Evolutionary conservation across 2,888 invertebrate genomes (phyloP).

Genomic region (Spisula subtruncata): DNA sequence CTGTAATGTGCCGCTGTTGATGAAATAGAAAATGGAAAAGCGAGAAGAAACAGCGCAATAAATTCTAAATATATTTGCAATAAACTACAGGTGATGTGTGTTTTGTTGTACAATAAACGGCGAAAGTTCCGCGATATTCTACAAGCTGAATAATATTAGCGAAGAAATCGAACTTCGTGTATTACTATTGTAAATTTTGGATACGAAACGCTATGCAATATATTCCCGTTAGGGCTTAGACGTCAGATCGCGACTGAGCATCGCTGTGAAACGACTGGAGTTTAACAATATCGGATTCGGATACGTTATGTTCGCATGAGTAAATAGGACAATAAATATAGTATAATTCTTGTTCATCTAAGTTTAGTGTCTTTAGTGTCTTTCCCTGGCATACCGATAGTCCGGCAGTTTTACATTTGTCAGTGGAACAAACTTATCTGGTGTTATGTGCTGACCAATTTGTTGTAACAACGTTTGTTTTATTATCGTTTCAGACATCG

Average conservation of each 20-base stretch:
- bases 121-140: background rate
- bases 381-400: background rate
- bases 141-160: background rate
- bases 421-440: background rate
- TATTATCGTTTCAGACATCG: background rate
- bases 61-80: background rate
- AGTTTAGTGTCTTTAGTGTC: background rate
- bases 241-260: background rate
- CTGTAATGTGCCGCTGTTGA: background rate
- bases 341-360: background rate
- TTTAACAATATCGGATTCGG: conserved; percentile 21
- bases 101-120: conserved; percentile 4
- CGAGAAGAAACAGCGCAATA: background rate
- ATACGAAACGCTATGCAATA: conserved; percentile 2
- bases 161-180: background rate
- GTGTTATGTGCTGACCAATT: background rate
- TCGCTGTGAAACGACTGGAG: background rate
- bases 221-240: background rate
- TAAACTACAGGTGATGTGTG: conserved; percentile 4
- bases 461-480: background rate
- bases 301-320: background rate
- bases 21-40: background rate
- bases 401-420: background rate
- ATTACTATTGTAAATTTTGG: conserved; percentile 10
- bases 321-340: conserved; percentile 5